These are phyloP conservation scores for Monopterus albus DNA, from an alignment of 2,113 vertebrate species.

Conservation along the genomic window DNA sequence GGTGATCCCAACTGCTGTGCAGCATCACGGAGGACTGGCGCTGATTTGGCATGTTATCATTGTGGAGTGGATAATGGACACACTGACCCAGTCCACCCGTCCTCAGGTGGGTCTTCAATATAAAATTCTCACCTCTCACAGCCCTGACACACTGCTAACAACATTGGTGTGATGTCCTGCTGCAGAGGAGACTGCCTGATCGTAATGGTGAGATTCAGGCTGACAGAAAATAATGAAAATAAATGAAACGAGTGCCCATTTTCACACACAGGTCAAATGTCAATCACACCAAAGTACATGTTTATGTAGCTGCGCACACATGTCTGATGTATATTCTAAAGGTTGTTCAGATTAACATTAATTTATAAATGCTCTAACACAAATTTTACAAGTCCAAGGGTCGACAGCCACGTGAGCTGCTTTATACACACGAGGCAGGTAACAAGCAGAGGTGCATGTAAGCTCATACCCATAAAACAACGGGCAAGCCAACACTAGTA, in stretches of 20 bases:
- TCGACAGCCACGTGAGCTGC: no score
- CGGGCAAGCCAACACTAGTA: background rate
- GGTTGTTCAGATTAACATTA: no score
- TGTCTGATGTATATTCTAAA: no score
- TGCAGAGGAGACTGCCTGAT: background rate
- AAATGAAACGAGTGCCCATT: no score
- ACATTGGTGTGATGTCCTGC: background rate
- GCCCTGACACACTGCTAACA: background rate
- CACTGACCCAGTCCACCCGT: slow-evolving; percentile 73
- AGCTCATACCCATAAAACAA: background rate
- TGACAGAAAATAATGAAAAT: background rate
- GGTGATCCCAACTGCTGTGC: slow-evolving; percentile 70
- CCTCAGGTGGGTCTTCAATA: slow-evolving; percentile 70
- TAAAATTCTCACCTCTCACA: background rate
- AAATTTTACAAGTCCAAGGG: no score
- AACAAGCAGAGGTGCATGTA: no score
- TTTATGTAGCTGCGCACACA: background rate
- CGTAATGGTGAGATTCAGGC: background rate
- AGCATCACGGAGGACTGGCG: slow-evolving; percentile 68
- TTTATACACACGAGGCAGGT: no score
- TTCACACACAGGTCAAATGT: background rate
- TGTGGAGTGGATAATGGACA: slow-evolving; percentile 69
- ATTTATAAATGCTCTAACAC: no score
- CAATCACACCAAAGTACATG: background rate
- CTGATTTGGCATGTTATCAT: slow-evolving; percentile 78